These are phyloP conservation scores for Gymnocypris eckloni DNA, from an alignment of 2,797 vertebrate species.

Conservation along the genomic window DNA sequence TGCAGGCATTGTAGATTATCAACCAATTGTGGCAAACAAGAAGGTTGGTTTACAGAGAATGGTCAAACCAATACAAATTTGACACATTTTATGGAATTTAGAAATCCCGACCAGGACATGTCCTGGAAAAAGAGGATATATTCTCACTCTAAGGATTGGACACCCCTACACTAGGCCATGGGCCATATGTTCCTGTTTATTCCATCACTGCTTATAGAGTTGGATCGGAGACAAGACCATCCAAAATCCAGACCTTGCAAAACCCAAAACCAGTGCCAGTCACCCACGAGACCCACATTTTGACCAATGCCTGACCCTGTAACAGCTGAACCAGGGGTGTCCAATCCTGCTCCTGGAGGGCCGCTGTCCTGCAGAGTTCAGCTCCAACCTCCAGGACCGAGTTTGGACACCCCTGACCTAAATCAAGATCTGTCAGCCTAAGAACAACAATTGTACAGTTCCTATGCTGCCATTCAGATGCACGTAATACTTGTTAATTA, in stretches of 20 bases:
- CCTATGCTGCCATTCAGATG: too few species aligned
- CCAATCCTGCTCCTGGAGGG: too few species aligned
- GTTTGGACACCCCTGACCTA: too few species aligned
- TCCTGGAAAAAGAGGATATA: too few species aligned
- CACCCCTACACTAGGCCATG: background rate
- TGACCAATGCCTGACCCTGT: background rate
- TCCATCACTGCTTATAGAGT: background rate
- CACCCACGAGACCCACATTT: background rate
- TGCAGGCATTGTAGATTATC: too few species aligned
- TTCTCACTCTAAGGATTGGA: background rate
- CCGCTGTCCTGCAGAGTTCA: too few species aligned
- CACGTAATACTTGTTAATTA: background rate
- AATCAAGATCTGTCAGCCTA: too few species aligned
- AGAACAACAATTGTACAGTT: background rate
- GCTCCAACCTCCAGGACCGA: background rate
- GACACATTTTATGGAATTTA: background rate
- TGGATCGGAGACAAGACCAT: background rate
- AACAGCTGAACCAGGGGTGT: background rate
- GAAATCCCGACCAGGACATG: background rate
- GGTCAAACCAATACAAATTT: background rate
- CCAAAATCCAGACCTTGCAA: background rate
- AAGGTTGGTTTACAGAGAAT: background rate
- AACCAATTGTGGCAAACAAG: too few species aligned
- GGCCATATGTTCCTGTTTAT: background rate
- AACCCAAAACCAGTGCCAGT: background rate